These are phyloP conservation scores for Cladorhizidae sp. DNA, from an alignment of 37 sponge, comb jelly and placozoan genomes.

Conservation along the genomic window DNA sequence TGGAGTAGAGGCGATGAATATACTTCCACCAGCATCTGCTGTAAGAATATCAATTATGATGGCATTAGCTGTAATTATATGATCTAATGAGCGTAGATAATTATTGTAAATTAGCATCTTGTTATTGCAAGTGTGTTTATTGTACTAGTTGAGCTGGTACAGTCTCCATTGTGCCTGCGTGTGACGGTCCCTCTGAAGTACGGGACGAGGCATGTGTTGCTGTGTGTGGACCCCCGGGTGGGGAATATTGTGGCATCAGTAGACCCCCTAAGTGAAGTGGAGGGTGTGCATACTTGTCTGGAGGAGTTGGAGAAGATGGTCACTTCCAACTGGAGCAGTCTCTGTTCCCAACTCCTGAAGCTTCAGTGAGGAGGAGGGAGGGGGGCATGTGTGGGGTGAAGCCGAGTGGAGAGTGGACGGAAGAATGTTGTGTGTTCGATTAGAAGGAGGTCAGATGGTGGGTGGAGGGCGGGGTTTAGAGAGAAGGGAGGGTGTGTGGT, in stretches of 20 bases:
- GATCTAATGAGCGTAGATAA: too few relatives aligned
- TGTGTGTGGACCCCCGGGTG: constrained; percentile 59
- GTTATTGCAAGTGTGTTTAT: neutral
- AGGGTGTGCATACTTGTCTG: constrained; percentile 29
- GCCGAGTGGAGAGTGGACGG: neutral
- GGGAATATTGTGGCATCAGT: constrained; percentile 50
- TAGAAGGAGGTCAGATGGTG: too few relatives aligned
- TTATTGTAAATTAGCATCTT: too few relatives aligned
- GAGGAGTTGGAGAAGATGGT: constrained; percentile 47
- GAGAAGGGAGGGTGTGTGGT: too few relatives aligned
- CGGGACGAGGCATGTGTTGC: constrained; percentile 11
- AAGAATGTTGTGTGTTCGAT: neutral
- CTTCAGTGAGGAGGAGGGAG: constrained; percentile 39
- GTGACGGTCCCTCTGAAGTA: constrained; percentile 30
- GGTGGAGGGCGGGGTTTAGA: too few relatives aligned
- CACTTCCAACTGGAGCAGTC: neutral
- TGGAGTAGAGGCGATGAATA: too few relatives aligned
- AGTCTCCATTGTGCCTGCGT: constrained; percentile 21
- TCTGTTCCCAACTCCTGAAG: constrained; percentile 36
- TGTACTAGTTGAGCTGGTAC: constrained; percentile 16
- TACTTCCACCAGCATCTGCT: too few relatives aligned
- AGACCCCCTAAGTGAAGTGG: constrained; percentile 19
- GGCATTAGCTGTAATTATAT: too few relatives aligned
- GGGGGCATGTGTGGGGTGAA: too few relatives aligned
- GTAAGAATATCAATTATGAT: too few relatives aligned